A percentile compares a stretch with the other conserved stretches of the same genome.
These are phyloP conservation scores for Rhynchotus rufescens DNA, from an alignment of 2,797 vertebrate species.

Conservation along the genomic window DNA sequence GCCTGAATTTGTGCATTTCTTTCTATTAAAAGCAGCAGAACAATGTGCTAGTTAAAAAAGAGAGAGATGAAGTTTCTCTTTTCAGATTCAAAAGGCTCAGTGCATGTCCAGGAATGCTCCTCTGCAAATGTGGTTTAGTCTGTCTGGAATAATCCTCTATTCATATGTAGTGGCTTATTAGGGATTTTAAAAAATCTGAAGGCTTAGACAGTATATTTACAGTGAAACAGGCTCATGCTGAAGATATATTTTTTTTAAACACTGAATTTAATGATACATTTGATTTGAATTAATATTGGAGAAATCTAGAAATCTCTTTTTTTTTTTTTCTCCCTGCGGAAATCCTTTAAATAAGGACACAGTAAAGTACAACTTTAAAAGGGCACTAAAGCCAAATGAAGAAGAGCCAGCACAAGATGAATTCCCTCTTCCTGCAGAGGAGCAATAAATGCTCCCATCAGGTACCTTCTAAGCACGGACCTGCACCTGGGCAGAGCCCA, in stretches of 20 bases:
- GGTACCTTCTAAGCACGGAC: not conserved
- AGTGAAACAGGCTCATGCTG: slow-evolving; percentile 6
- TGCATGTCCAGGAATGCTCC: not conserved
- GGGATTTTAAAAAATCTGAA: slow-evolving; percentile 25
- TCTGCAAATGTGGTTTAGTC: slow-evolving; percentile 20
- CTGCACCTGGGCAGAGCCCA: not conserved
- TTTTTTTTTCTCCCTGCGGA: not conserved
- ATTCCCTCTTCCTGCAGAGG: slow-evolving; percentile 1
- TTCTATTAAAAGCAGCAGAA: not conserved
- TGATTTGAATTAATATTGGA: not conserved
- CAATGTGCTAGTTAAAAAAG: not conserved
- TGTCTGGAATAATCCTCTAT: slow-evolving; percentile 44
- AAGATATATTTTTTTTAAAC: not conserved
- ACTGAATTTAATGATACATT: not conserved
- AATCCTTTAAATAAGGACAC: not conserved
- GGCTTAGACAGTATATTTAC: slow-evolving; percentile 22
- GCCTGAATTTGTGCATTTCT: not conserved
- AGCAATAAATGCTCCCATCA: slow-evolving; percentile 16
- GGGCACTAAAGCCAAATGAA: not conserved
- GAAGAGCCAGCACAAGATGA: not conserved
- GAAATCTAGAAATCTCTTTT: not conserved
- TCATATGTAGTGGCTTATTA: slow-evolving; percentile 22
- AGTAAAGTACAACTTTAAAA: not conserved
- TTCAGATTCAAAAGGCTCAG: not conserved
- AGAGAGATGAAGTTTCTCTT: not conserved